Evolutionary conservation across 1,140 invertebrate species (phyloP).

Genomic region (Bombus cullumanus): DNA sequence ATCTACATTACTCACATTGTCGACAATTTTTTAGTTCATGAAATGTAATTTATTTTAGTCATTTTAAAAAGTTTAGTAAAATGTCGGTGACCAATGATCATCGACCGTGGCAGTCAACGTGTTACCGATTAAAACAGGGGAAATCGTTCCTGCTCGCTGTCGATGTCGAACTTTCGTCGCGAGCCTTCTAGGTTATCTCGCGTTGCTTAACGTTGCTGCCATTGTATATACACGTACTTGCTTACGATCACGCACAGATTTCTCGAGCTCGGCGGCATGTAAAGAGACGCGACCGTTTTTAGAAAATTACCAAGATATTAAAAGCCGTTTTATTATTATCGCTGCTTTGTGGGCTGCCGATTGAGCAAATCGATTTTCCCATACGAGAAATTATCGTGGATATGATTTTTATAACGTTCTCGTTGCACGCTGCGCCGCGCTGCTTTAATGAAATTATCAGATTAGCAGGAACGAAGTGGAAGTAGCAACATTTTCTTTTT

Average conservation of each 20-base stretch:
- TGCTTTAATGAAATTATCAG: not conserved
- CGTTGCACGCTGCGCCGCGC: not conserved
- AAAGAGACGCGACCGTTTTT: conserved; percentile 31
- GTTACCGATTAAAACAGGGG: too few species aligned
- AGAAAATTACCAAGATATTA: conserved; percentile 51
- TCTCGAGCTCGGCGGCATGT: conserved; percentile 24
- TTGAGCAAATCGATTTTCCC: conserved; percentile 42
- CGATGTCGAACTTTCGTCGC: not conserved
- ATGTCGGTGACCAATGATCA: too few species aligned
- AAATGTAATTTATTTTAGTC: too few species aligned
- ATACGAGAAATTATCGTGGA: conserved; percentile 24
- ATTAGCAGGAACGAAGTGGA: not conserved
- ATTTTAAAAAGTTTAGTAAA: too few species aligned
- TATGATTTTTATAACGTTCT: conserved; percentile 47
- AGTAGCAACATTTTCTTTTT: not conserved
- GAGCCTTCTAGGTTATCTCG: conserved; percentile 23
- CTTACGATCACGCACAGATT: conserved; percentile 4
- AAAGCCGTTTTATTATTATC: conserved; percentile 56
- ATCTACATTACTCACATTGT: too few species aligned
- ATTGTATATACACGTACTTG: not conserved
- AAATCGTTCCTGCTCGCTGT: too few species aligned
- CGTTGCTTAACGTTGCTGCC: conserved; percentile 9
- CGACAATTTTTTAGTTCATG: too few species aligned
- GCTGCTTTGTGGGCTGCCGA: conserved; percentile 40
- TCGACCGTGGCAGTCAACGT: too few species aligned